A percentile compares a stretch with the other conserved stretches of the same genome.
These are phyloP conservation scores for Chymomyza procnemis DNA, from an alignment of 2,888 invertebrate species.

Conservation along the genomic window DNA sequence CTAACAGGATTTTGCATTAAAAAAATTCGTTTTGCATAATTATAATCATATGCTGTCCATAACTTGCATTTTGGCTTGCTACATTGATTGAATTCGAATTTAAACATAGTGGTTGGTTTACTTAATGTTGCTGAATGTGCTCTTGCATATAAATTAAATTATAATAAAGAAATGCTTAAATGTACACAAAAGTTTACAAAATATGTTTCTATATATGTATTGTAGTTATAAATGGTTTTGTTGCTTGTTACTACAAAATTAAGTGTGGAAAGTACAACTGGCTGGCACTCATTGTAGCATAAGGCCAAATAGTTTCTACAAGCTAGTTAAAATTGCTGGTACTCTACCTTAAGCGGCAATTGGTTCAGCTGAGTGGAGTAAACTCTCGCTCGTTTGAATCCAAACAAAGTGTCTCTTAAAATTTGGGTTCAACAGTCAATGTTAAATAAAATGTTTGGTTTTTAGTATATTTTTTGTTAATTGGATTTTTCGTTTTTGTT, in stretches of 20 bases:
- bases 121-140: background rate
- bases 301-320: slow-evolving; percentile 24
- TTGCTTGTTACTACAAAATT: slow-evolving; percentile 5
- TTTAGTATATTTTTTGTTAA: slow-evolving; percentile 41
- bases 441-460: slow-evolving; percentile 48
- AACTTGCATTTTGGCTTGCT: background rate
- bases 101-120: background rate
- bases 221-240: slow-evolving; percentile 41
- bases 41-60: background rate
- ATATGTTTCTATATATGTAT: slow-evolving; percentile 47
- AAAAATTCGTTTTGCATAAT: background rate
- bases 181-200: slow-evolving; percentile 56
- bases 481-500: slow-evolving; percentile 42
- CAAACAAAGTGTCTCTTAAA: background rate
- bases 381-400: background rate
- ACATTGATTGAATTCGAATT: background rate
- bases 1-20: slow-evolving; percentile 44
- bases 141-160: slow-evolving; percentile 19
- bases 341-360: slow-evolving; percentile 35
- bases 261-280: slow-evolving; percentile 38
- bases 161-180: slow-evolving; percentile 49
- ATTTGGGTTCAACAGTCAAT: slow-evolving; percentile 30
- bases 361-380: background rate
- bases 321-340: slow-evolving; percentile 40
- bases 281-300: slow-evolving; percentile 6